Evolutionary conservation across 1,140 invertebrate species (phyloP), one percentile per base, ranked within the genome.

Genomic region (Parasteatoda tepidariorum): DNA sequence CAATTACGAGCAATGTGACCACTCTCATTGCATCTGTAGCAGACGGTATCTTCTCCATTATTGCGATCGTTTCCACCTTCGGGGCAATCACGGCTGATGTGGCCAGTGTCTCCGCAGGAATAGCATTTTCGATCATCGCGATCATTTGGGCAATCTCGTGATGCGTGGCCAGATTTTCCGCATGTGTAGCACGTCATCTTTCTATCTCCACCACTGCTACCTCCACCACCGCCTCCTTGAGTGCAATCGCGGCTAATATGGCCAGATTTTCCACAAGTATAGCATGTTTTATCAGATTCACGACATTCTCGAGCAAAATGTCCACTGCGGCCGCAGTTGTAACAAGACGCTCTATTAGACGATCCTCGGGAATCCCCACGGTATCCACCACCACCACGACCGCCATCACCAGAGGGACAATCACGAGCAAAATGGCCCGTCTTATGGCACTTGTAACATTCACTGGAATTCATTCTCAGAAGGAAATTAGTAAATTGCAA

Each of bases 1-100:
- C 96, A 97, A 86, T 97, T 95, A 85, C 95, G 93, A 85, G 95
- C 95, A 88, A 97, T 97, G 89, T 97, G 96, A 61, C 96, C 96
- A 87, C 93, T 93, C 89, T 95, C 92, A 90, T 97, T 97, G 90
- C 96, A 98, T 90, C 96, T 71, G 71, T 84, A 84, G 22, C 82
- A 84, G n/a, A 84, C 82, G 24, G 82, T 84, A 26, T 84, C 82
- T 24, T 84, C 82, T 9, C 22, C 33, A 48, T 48, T 48, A n/a
- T 84, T 73, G 13, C 26, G 57, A 55, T 55, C 55, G 28, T 38
- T 38, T 18, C 85, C 76, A 41, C 84, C 79, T 18, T 74, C 71
- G 2, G 86, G 85, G 82, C 86, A 86, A 26, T 86, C 86, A 15
- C 85, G 64, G 26, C 83, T 85, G 28, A 88, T 84, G 67, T 85